Evolutionary conservation across 2,113 vertebrate species (phyloP).

Genomic region (Semnornis frantzii): DNA sequence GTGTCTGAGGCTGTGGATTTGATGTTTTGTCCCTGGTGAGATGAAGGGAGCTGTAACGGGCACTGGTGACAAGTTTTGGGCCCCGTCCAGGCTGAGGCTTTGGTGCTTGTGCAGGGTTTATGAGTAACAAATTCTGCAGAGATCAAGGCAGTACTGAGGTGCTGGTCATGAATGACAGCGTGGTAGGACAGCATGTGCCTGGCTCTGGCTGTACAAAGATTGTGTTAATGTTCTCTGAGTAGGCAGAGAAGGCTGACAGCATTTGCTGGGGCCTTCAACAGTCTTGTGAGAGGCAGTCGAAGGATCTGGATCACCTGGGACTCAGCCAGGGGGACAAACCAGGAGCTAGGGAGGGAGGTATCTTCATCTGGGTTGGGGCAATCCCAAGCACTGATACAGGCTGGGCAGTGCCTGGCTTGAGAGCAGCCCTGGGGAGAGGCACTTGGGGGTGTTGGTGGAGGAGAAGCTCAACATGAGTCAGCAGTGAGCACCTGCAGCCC

Average conservation of each 20-base stretch:
- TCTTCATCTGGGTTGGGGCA: too few relatives aligned
- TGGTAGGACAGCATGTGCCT: background rate
- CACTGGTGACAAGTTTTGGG: background rate
- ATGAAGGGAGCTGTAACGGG: background rate
- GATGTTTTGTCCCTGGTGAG: background rate
- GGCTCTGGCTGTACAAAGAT: background rate
- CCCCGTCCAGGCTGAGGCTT: background rate
- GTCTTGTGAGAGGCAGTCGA: background rate
- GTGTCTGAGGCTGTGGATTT: background rate
- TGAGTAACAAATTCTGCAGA: background rate
- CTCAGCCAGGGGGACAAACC: background rate
- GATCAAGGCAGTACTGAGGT: background rate
- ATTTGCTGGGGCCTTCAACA: background rate
- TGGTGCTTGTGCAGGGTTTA: background rate
- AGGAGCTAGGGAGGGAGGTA: background rate
- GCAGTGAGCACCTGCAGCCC: too few relatives aligned
- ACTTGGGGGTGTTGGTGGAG: too few relatives aligned
- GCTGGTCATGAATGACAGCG: accelerated
- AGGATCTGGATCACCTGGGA: background rate
- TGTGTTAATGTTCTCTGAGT: background rate
- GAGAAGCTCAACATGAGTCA: too few relatives aligned
- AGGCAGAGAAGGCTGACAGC: background rate
- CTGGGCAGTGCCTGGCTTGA: too few relatives aligned
- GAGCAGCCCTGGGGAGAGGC: too few relatives aligned
- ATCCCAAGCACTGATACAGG: too few relatives aligned